phyloP scores from a whole-genome alignment of 2,797 vertebrate genomes.

The Sciurus carolinensis region DNA sequence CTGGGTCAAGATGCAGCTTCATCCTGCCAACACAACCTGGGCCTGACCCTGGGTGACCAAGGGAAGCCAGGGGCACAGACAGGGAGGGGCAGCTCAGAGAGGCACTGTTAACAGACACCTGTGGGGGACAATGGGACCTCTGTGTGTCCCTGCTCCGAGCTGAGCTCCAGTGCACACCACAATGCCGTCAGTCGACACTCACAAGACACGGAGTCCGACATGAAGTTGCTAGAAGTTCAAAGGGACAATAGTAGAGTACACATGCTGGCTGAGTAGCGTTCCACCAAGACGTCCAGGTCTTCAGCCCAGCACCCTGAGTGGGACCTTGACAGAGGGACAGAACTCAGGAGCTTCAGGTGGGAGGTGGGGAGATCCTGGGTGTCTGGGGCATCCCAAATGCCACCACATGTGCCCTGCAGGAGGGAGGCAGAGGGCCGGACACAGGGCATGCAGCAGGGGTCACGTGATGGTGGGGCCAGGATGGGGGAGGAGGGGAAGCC shows the following conservation, averaged over 20 bases:
- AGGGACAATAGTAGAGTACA: too few relatives aligned
- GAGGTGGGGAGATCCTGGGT: too few relatives aligned
- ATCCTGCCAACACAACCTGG: not conserved
- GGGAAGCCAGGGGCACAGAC: not conserved
- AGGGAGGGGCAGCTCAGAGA: not conserved
- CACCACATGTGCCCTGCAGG: not conserved
- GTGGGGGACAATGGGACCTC: too few relatives aligned
- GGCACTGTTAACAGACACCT: not conserved
- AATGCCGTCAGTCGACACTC: too few relatives aligned
- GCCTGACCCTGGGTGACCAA: not conserved
- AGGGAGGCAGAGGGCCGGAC: not conserved
- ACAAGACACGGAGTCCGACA: too few relatives aligned
- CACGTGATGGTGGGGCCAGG: too few relatives aligned
- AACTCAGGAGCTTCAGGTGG: not conserved
- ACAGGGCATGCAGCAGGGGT: not conserved
- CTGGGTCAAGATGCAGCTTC: not conserved
- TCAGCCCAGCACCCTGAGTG: not conserved
- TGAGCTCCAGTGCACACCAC: not conserved
- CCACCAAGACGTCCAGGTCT: not conserved
- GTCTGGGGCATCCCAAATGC: not conserved
- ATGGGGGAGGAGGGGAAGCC: too few relatives aligned
- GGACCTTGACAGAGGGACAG: not conserved
- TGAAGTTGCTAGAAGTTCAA: too few relatives aligned
- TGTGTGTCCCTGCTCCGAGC: not conserved
- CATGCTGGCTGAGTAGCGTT: too few relatives aligned